Evolutionary conservation across 1,140 invertebrate species (phyloP).

Genomic region (Limonius californicus): DNA sequence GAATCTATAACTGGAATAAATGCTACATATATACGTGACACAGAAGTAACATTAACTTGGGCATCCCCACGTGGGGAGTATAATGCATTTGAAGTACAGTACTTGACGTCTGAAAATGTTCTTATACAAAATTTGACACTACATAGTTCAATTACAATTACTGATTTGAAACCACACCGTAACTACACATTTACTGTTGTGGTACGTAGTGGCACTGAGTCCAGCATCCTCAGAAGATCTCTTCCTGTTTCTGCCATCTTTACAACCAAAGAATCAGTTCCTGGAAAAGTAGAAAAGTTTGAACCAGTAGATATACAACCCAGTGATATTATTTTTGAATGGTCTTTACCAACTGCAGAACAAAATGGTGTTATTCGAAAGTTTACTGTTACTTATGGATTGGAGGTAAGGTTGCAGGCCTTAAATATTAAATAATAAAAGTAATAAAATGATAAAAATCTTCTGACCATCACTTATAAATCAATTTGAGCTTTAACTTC

Average conservation of each 20-base stretch:
- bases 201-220: slow-evolving; percentile 76
- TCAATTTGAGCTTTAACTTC: no score
- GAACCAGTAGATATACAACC: slow-evolving; percentile 75
- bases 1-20: slow-evolving; percentile 78
- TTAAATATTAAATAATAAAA: no score
- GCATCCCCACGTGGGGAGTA: slow-evolving; percentile 77
- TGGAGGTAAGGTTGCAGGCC: no score
- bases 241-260: slow-evolving; percentile 76
- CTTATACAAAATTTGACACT: slow-evolving; percentile 72
- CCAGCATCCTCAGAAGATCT: slow-evolving; percentile 68
- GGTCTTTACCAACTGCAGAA: slow-evolving; percentile 71
- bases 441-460: no score
- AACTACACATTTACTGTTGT: slow-evolving; percentile 89
- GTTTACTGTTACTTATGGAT: slow-evolving; percentile 77
- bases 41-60: slow-evolving; percentile 78
- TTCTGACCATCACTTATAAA: no score
- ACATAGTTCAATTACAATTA: slow-evolving; percentile 66
- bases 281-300: slow-evolving; percentile 73
- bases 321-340: slow-evolving; percentile 76
- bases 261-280: slow-evolving; percentile 77
- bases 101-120: slow-evolving; percentile 61
- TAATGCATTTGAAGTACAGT: slow-evolving; percentile 85
- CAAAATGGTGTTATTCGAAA: slow-evolving; percentile 81
- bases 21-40: slow-evolving; percentile 73
- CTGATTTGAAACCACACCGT: slow-evolving; percentile 71